Percentiles rank a stretch among this genome's conserved stretches.
Conservation (phyloP, 2,888 invertebrate species). For the Tenthredo scrophulariae region DNA sequence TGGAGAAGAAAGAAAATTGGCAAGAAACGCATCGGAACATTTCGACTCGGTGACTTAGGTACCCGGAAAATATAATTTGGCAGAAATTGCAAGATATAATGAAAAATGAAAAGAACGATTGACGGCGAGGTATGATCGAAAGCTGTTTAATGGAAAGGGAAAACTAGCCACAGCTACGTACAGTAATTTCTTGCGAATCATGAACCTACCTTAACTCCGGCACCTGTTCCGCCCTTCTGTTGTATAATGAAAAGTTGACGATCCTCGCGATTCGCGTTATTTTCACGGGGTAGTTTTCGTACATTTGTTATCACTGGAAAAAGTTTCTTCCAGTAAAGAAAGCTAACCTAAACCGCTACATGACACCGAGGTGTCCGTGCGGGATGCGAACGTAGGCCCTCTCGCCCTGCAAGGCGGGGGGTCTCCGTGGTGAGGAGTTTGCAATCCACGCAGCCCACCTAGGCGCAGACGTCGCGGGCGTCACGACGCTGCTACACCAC, state of each 20-base stretch:
- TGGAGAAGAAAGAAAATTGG: neutral
- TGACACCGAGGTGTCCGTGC: slow-evolving; percentile 50
- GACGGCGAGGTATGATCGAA: neutral
- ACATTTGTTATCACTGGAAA: slow-evolving; percentile 6
- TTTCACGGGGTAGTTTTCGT: neutral
- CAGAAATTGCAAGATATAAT: neutral
- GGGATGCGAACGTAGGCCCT: slow-evolving; percentile 53
- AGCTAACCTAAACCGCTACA: slow-evolving; percentile 52
- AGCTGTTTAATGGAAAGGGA: neutral
- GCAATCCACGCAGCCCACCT: slow-evolving; percentile 35
- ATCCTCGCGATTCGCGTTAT: slow-evolving; percentile 31
- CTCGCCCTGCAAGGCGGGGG: slow-evolving; percentile 55
- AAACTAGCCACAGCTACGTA: neutral
- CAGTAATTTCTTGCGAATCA: neutral
- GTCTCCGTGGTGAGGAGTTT: slow-evolving; percentile 42
- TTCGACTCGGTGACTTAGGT: no score
- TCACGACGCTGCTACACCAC: slow-evolving; percentile 47
- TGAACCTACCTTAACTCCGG: slow-evolving; percentile 39
- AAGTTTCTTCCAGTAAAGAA: neutral
- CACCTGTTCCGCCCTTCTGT: neutral
- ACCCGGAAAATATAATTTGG: neutral
- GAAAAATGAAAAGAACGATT: neutral
- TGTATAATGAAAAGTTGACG: neutral
- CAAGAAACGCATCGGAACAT: neutral
- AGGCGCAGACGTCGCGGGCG: slow-evolving; percentile 51